Percentiles rank a stretch among this genome's conserved stretches.
phyloP scores from a whole-genome alignment of 2,888 invertebrate species.

The Ligdia adustata region DNA sequence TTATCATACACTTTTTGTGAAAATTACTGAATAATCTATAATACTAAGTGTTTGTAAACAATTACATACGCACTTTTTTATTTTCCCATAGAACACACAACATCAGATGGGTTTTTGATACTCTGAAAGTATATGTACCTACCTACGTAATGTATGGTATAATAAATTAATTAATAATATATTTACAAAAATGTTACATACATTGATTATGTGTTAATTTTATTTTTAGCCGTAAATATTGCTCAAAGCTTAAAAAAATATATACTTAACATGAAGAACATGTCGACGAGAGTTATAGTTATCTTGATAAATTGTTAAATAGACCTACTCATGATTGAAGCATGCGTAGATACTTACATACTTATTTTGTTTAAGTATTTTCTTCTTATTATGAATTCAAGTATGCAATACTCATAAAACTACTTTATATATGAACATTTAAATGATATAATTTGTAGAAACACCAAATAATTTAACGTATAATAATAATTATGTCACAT shows the following conservation, averaged over 20 bases:
- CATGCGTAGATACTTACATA: neutral
- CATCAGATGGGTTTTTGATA: too few relatives aligned
- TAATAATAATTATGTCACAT: conserved; percentile 39
- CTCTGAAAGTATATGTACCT: too few relatives aligned
- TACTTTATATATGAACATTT: conserved; percentile 17
- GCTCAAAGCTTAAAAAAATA: conserved; percentile 77
- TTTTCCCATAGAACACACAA: too few relatives aligned
- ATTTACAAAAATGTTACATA: neutral
- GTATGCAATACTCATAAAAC: conserved; percentile 62
- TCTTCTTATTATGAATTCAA: conserved; percentile 34
- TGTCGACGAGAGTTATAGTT: too few relatives aligned
- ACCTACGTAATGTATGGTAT: too few relatives aligned
- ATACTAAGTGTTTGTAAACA: too few relatives aligned
- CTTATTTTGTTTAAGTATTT: neutral
- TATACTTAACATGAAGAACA: too few relatives aligned
- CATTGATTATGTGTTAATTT: neutral
- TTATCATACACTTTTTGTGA: too few relatives aligned
- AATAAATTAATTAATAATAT: too few relatives aligned
- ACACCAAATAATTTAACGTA: conserved; percentile 66
- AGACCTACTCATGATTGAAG: neutral
- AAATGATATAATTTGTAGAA: conserved; percentile 69
- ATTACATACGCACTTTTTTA: too few relatives aligned
- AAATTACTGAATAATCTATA: too few relatives aligned
- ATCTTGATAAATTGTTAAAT: conserved; percentile 8
- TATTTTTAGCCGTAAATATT: conserved; percentile 53